These are phyloP conservation scores for Cuniculus paca DNA, from an alignment of 2,797 vertebrate genomes.

Conservation along the genomic window DNA sequence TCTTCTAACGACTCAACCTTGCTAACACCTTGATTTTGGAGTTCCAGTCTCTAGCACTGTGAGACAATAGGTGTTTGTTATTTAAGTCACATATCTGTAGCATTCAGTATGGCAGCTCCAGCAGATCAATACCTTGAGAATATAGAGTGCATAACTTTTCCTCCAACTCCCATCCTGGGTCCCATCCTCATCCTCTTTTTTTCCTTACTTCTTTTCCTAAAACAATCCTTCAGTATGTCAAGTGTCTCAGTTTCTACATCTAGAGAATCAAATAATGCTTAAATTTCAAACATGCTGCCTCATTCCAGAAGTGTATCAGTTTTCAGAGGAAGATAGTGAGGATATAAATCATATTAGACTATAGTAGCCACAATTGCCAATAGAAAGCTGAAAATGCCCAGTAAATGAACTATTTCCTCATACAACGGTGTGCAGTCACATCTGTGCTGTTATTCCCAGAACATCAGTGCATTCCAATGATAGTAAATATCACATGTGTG, in stretches of 20 bases:
- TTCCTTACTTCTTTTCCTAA: background rate
- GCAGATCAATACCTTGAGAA: background rate
- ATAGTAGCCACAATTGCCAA: background rate
- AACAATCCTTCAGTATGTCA: background rate
- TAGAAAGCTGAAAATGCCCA: background rate
- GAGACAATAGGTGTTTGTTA: background rate
- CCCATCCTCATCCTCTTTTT: background rate
- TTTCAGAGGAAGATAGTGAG: background rate
- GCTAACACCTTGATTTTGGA: background rate
- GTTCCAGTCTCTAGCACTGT: background rate
- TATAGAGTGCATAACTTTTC: background rate
- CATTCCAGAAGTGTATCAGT: background rate
- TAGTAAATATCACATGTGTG: background rate
- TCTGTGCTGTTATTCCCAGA: background rate
- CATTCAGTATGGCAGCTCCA: background rate
- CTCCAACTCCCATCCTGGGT: background rate
- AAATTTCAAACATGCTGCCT: background rate
- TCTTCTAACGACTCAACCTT: background rate
- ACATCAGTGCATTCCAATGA: slow-evolving; percentile 8
- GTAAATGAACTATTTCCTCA: background rate
- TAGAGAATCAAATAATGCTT: background rate
- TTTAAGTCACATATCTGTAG: background rate
- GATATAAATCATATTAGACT: background rate
- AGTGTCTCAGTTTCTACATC: background rate
- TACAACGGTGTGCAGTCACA: background rate